phyloP scores from a whole-genome alignment of 2,888 invertebrate species.

The Campoplex capitator region DNA sequence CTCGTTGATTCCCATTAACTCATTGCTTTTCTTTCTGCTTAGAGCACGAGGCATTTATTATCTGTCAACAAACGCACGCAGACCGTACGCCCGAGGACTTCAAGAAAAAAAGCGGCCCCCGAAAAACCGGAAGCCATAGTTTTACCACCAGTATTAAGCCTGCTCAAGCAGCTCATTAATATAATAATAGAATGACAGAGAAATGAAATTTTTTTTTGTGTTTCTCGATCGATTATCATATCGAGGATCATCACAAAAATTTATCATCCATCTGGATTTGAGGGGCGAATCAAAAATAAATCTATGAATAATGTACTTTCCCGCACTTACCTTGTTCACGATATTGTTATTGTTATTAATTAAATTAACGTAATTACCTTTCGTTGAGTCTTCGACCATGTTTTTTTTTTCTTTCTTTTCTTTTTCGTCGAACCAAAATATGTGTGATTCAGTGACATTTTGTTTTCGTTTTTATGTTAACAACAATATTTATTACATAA shows the following conservation, averaged over 20 bases:
- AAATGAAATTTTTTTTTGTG: background rate
- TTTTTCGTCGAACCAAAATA: slow-evolving; percentile 1
- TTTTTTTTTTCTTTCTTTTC: background rate
- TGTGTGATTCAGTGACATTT: slow-evolving; percentile 37
- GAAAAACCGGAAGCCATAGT: slow-evolving; percentile 84
- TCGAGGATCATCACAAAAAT: slow-evolving; percentile 8
- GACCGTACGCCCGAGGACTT: slow-evolving; percentile 94
- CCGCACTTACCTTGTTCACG: slow-evolving; percentile 54
- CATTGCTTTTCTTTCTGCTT: slow-evolving; percentile 73
- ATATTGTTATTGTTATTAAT: slow-evolving; percentile 9
- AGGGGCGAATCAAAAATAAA: slow-evolving; percentile 42
- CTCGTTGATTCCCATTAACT: background rate
- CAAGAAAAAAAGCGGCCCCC: slow-evolving; percentile 87
- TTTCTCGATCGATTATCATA: background rate
- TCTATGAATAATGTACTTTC: slow-evolving; percentile 20
- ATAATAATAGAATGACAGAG: slow-evolving; percentile 81
- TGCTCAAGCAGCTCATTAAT: slow-evolving; percentile 83
- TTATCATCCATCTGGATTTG: slow-evolving; percentile 35
- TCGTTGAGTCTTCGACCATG: background rate
- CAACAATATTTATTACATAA: slow-evolving; percentile 85
- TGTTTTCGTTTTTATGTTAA: slow-evolving; percentile 80
- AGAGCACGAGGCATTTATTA: slow-evolving; percentile 95
- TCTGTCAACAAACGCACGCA: slow-evolving; percentile 93
- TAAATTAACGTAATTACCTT: slow-evolving; percentile 9
- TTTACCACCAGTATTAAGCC: slow-evolving; percentile 84